phyloP scores from a whole-genome alignment of 2,113 vertebrate genomes.

The Elachura formosa region DNA sequence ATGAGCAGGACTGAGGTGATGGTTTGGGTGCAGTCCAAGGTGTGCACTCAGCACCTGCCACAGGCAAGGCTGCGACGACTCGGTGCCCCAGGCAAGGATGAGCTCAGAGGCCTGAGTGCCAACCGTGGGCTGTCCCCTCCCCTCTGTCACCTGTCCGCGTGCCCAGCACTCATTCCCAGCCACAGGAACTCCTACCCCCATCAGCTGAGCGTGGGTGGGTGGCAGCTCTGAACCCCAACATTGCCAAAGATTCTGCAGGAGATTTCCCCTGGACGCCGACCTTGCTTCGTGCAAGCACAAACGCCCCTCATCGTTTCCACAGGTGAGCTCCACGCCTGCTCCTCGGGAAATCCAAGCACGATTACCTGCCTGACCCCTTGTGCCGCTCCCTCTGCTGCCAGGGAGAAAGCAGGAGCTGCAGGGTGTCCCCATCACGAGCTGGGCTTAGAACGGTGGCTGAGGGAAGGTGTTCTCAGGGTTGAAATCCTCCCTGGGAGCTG shows the following conservation, averaged over 20 bases:
- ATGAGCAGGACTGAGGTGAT: not conserved
- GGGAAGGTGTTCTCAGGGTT: not conserved
- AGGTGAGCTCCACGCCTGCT: not conserved
- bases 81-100: not conserved
- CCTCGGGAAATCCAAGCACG: not conserved
- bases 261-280: not conserved
- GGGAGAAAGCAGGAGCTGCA: not conserved
- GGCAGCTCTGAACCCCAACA: not conserved
- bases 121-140: not conserved
- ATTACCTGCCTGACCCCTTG: not conserved
- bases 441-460: not conserved
- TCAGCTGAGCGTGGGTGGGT: fast-evolving
- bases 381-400: not conserved
- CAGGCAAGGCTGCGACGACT: not conserved
- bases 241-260: not conserved
- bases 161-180: not conserved
- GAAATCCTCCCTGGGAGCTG: not conserved
- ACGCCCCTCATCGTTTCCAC: not conserved
- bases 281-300: not conserved
- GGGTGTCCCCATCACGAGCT: not conserved
- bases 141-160: not conserved
- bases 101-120: slow-evolving; percentile 26
- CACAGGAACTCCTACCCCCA: not conserved
- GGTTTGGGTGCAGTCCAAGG: not conserved
- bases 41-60: slow-evolving; percentile 14